Conservation (phyloP, 2,797 vertebrate genomes). For the Prunella strophiata region DNA sequence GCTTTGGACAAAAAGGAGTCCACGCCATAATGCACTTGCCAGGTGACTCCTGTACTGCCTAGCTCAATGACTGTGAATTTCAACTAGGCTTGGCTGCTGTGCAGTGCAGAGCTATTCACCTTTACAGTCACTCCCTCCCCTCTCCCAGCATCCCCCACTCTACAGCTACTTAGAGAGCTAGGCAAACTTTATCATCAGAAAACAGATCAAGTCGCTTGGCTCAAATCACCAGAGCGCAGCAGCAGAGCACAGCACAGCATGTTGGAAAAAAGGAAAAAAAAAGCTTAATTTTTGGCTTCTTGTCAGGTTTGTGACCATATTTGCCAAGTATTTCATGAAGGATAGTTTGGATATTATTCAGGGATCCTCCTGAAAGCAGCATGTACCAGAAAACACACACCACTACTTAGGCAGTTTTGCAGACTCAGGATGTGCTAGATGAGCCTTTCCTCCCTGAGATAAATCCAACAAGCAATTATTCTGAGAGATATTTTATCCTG, state of each 20-base stretch:
- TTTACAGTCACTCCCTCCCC: not conserved
- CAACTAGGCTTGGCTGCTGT: not conserved
- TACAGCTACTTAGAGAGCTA: not conserved
- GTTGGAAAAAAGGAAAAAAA: not conserved
- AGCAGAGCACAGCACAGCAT: not conserved
- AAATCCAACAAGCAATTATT: slow-evolving; percentile 14
- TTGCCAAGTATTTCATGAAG: slow-evolving; percentile 30
- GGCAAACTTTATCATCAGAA: not conserved
- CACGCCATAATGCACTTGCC: not conserved
- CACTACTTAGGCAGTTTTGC: not conserved
- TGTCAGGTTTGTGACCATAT: not conserved
- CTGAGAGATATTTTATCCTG: not conserved
- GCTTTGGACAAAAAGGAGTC: not conserved
- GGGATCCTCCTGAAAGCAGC: slow-evolving; percentile 13
- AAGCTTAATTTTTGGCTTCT: not conserved
- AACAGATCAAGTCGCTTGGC: not conserved
- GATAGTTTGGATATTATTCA: slow-evolving; percentile 19
- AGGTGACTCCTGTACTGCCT: not conserved
- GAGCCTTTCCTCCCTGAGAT: not conserved
- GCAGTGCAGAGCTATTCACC: not conserved
- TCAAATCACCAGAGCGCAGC: not conserved
- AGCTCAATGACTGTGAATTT: not conserved
- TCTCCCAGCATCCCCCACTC: not conserved
- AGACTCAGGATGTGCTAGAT: not conserved
- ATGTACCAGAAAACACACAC: not conserved